Evolutionary conservation across 2,888 invertebrate species (phyloP).

Genomic region (Callyntrura sp.): DNA sequence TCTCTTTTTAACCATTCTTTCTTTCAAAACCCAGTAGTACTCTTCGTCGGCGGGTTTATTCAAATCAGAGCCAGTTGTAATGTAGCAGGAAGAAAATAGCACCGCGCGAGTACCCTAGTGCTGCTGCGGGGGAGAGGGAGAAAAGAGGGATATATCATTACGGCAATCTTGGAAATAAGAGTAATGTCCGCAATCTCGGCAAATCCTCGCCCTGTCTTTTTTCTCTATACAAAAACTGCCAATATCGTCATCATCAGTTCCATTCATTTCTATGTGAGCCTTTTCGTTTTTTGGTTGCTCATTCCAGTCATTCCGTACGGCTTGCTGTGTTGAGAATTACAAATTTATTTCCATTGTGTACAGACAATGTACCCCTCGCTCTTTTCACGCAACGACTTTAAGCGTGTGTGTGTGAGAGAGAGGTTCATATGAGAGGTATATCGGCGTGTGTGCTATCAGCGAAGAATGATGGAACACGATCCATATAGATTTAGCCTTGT

Average conservation of each 20-base stretch:
- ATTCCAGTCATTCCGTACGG: neutral
- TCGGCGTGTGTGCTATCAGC: neutral
- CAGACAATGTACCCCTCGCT: neutral
- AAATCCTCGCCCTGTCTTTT: slow-evolving; percentile 50
- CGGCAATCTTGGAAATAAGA: slow-evolving; percentile 63
- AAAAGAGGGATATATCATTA: slow-evolving; percentile 68
- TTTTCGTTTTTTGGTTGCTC: neutral
- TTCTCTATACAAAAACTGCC: neutral
- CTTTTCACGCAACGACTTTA: neutral
- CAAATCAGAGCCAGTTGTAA: slow-evolving; percentile 23
- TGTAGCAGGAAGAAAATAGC: slow-evolving; percentile 14
- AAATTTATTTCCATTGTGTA: slow-evolving; percentile 41
- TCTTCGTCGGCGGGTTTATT: slow-evolving; percentile 21
- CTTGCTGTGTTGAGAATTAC: slow-evolving; percentile 23
- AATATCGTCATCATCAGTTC: slow-evolving; percentile 22
- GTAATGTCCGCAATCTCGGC: slow-evolving; percentile 61
- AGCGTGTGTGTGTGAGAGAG: neutral
- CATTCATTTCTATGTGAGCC: slow-evolving; percentile 5
- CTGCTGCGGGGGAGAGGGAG: neutral
- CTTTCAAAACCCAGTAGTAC: slow-evolving; percentile 4
- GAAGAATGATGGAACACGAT: neutral
- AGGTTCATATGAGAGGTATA: too few relatives aligned
- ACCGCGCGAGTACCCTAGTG: slow-evolving; percentile 24
- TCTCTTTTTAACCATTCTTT: slow-evolving; percentile 15
- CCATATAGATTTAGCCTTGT: neutral